These are phyloP conservation scores for Erpornis zantholeuca DNA, from an alignment of 2,113 vertebrate species.

Conservation along the genomic window DNA sequence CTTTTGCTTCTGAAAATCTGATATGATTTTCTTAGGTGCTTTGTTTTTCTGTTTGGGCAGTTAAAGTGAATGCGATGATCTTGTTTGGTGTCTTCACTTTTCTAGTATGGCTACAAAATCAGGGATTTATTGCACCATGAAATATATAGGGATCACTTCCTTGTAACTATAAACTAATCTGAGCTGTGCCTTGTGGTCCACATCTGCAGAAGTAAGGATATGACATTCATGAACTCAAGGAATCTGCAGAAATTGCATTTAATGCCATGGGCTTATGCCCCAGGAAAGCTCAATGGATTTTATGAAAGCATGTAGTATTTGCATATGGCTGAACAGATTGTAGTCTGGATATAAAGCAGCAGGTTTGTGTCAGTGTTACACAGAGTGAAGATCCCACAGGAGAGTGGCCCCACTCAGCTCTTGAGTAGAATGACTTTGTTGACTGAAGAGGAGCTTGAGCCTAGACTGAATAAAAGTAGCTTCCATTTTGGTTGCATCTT, in stretches of 20 bases:
- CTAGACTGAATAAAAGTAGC: neutral
- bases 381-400: too few species aligned
- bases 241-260: neutral
- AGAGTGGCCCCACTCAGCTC: neutral
- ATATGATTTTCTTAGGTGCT: fast-evolving
- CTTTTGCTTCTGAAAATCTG: neutral
- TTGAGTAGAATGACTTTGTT: neutral
- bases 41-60: neutral
- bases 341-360: neutral
- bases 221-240: neutral
- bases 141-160: neutral
- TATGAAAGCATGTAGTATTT: neutral
- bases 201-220: neutral
- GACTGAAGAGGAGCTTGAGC: neutral
- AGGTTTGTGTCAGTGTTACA: neutral
- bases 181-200: neutral
- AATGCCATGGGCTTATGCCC: neutral
- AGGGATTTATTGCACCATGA: neutral
- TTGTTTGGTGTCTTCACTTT: neutral
- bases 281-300: neutral
- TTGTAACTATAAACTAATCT: neutral
- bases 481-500: neutral
- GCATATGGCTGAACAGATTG: neutral
- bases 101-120: neutral
- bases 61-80: neutral